Base-by-base conservation (phyloP, 1,140 invertebrate genomes). In the Rhagoletis pomonella region DNA sequence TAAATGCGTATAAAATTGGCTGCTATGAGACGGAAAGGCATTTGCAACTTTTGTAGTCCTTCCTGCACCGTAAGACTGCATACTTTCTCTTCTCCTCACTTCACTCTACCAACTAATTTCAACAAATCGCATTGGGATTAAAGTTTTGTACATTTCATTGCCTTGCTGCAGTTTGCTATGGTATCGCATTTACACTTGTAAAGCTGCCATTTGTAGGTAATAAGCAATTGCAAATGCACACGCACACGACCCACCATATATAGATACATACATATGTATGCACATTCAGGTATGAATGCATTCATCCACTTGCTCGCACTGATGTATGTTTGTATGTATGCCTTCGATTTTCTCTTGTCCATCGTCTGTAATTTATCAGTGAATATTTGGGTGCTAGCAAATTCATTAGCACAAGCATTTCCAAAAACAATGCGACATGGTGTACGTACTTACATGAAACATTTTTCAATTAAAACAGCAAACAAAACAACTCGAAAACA, bases 151-250 rank as follows among this genome's bases (percentile, higher is more conserved):
- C 64, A 12, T 67, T 67, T 67, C 39, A 67, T 39, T 39, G 64
- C 64, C 12, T 67, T 29, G 39, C 29, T 67, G 64, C 64, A 3
- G 6, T 42, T 39, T 39, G 39, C 64, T 67, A 67, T 39, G 39
- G 64, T 67, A 67, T 67, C 64, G 64, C 67, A 44, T 47, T 73
- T 73, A 17, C 67, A 73, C 67, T 73, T 73, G 14, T 47, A 44
- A 44, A 17, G 67, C 67, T 73, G 39, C 67, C n/a, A 44, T 17
- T 73, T 73, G 14, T 47, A n/a, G 2, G 42, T 42, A 42, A 17
- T 55, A 62, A 14, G 60, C 10, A 62, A 1, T 44, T 47, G 44
- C 67, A 67, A 0, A 12, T 3, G 7, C 62, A 73, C 67, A 73
- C 0, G 6, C 42, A 47, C 67, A 69, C 9, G 4, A 29, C 29